Evolutionary conservation across 2,113 vertebrate genomes (phyloP).

Genomic region (Todiramphus chloris): DNA sequence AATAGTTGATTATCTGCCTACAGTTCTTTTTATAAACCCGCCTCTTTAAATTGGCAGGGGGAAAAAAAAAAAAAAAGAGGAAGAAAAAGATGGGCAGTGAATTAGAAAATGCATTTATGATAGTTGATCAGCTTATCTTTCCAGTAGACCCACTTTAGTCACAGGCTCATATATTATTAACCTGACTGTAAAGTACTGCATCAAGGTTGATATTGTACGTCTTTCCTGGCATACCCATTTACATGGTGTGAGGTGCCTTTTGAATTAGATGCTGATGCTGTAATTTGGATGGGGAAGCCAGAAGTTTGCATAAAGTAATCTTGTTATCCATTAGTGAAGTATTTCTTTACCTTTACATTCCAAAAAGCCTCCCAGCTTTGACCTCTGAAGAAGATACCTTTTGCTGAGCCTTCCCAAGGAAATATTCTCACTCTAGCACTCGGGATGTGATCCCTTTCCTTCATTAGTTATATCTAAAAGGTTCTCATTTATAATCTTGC

Average conservation of each 20-base stretch:
- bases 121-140: conserved; percentile 46
- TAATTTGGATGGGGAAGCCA: conserved; percentile 19
- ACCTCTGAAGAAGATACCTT: neutral
- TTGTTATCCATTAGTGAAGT: conserved; percentile 4
- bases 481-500: neutral
- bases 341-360: neutral
- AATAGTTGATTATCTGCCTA: neutral
- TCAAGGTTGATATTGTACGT: neutral
- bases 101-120: conserved; percentile 55
- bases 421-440: neutral
- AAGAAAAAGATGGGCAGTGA: conserved; percentile 12
- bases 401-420: neutral
- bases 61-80: neutral
- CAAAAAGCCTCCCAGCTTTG: neutral
- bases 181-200: conserved; percentile 10
- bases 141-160: conserved; percentile 30
- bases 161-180: conserved; percentile 60
- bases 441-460: neutral
- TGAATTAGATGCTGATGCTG: conserved; percentile 11
- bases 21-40: conserved; percentile 4
- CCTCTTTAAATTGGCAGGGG: neutral
- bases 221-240: conserved; percentile 12
- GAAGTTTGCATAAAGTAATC: conserved; percentile 16
- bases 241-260: neutral
- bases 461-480: neutral